Percentiles rank a stretch among this genome's conserved stretches.
These are phyloP conservation scores for Papilio helenus DNA, from an alignment of 1,140 invertebrate genomes.

Conservation along the genomic window DNA sequence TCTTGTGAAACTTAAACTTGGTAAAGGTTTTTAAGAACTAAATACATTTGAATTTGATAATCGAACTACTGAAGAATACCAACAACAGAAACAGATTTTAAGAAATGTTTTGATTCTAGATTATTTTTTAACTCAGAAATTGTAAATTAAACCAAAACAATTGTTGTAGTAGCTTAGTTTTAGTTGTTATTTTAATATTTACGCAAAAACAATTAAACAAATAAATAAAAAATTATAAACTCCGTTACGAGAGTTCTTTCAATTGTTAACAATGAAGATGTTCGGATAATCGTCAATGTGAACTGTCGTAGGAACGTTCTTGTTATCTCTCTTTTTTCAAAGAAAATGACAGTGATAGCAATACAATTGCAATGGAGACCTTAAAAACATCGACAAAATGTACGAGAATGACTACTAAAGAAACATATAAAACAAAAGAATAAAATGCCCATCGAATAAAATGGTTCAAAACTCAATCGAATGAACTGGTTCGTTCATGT, in stretches of 20 bases:
- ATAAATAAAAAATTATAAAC: too few relatives aligned
- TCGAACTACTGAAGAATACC: too few relatives aligned
- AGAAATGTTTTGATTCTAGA: too few relatives aligned
- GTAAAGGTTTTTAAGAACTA: not conserved
- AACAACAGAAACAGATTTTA: too few relatives aligned
- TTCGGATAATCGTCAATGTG: not conserved
- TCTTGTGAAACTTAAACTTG: not conserved
- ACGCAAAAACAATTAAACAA: too few relatives aligned
- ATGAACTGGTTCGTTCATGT: constrained; percentile 2
- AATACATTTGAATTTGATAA: not conserved
- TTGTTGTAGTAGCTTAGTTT: too few relatives aligned
- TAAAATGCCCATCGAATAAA: constrained; percentile 5
- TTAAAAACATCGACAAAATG: not conserved
- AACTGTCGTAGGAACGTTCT: not conserved
- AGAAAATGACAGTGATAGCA: too few relatives aligned
- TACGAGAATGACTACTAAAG: not conserved
- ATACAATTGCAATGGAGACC: too few relatives aligned
- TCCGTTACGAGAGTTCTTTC: too few relatives aligned
- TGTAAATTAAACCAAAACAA: not conserved
- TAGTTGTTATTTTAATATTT: too few relatives aligned
- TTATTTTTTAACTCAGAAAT: too few relatives aligned
- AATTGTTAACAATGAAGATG: not conserved
- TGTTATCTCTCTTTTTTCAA: too few relatives aligned
- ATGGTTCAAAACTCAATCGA: constrained; percentile 20
- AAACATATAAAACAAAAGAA: not conserved